phyloP scores from a whole-genome alignment of 1,140 invertebrate genomes.

The Diorhabda carinulata region DNA sequence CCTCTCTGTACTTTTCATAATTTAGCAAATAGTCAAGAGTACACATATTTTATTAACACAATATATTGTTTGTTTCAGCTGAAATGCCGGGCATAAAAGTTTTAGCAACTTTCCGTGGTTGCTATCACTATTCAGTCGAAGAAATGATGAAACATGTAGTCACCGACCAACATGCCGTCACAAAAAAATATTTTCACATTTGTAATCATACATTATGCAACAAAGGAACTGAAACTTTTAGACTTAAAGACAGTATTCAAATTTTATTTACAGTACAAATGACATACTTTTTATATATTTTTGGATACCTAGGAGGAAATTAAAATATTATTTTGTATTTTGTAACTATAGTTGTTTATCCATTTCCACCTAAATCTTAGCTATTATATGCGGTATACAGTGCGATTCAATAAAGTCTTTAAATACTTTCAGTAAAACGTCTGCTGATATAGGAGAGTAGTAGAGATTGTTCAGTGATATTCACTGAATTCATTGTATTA shows the following conservation, averaged over 20 bases:
- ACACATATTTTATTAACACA: background rate
- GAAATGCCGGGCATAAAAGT: slow-evolving; percentile 16
- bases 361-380: too few relatives aligned
- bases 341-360: background rate
- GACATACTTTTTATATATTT: background rate
- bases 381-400: too few relatives aligned
- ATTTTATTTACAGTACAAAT: background rate
- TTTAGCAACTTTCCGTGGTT: slow-evolving; percentile 15
- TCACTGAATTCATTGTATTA: too few relatives aligned
- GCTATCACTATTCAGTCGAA: background rate
- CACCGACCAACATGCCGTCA: slow-evolving; percentile 9
- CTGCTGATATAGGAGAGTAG: too few relatives aligned
- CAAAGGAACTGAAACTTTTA: background rate
- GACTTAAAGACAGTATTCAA: background rate
- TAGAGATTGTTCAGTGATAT: too few relatives aligned
- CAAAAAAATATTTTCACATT: slow-evolving; percentile 5
- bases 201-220: slow-evolving; percentile 16
- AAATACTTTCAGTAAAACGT: too few relatives aligned
- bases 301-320: background rate
- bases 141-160: slow-evolving; percentile 5
- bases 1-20: background rate
- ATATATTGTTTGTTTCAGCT: slow-evolving; percentile 12
- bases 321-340: background rate
- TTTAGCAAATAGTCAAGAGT: background rate
- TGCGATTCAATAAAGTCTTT: too few relatives aligned